phyloP scores from a whole-genome alignment of 2,113 vertebrate genomes.

The Copsychus sechellarum region DNA sequence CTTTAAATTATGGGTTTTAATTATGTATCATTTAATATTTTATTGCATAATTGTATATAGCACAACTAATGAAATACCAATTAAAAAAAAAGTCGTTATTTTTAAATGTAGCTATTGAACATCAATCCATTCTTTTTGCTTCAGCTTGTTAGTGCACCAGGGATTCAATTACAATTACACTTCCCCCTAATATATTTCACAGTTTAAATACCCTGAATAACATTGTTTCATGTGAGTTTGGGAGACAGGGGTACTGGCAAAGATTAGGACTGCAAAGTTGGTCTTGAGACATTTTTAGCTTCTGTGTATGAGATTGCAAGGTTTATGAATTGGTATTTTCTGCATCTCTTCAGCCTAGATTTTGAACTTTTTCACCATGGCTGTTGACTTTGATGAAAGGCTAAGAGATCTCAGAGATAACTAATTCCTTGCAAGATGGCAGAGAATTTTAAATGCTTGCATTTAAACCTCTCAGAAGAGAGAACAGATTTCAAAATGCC shows the following conservation, averaged over 20 bases:
- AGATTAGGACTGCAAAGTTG: not conserved
- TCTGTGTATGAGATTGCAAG: not conserved
- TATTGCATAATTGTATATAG: not conserved
- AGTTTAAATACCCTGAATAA: not conserved
- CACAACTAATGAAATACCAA: not conserved
- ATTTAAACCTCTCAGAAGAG: not conserved
- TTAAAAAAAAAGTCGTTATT: not conserved
- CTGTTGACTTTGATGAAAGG: not conserved
- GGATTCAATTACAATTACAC: not conserved
- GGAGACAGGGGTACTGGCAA: not conserved
- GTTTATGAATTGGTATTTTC: not conserved
- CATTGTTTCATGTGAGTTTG: not conserved
- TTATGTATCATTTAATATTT: not conserved
- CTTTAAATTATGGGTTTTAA: not conserved
- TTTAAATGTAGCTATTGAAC: not conserved
- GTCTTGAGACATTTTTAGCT: not conserved
- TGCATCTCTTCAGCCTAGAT: not conserved
- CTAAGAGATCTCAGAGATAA: not conserved
- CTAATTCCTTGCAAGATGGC: not conserved
- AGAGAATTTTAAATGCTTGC: not conserved
- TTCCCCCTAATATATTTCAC: not conserved
- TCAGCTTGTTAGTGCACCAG: not conserved
- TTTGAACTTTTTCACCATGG: not conserved
- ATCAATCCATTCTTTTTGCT: not conserved
- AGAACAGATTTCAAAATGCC: not conserved